A percentile compares a stretch with the other conserved stretches of the same genome.
Conservation (phyloP, 2,113 vertebrate genomes). For the Fulica atra region DNA sequence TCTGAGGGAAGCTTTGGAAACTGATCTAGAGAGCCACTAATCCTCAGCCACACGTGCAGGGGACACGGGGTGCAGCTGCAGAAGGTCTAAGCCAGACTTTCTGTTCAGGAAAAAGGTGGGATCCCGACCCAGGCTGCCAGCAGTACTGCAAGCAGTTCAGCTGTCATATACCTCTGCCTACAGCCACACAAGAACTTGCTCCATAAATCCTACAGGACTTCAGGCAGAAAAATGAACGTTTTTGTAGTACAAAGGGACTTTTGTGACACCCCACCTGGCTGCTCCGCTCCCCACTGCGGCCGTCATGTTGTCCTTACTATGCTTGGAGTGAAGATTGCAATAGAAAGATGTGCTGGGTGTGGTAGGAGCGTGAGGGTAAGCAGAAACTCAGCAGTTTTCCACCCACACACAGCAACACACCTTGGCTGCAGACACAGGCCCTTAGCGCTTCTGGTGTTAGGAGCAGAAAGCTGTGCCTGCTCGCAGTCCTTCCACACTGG, state of each 20-base stretch:
- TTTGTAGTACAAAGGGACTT: neutral
- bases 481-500: neutral
- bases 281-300: neutral
- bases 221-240: neutral
- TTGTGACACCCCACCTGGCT: neutral
- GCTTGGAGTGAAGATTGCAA: neutral
- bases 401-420: neutral
- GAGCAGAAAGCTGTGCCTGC: neutral
- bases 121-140: neutral
- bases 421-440: neutral
- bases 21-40: neutral
- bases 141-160: neutral
- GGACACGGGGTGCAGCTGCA: neutral
- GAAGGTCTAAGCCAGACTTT: neutral
- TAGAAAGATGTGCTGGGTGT: neutral
- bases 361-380: neutral
- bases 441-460: neutral
- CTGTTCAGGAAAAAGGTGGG: neutral
- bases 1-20: too few relatives aligned
- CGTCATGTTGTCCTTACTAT: neutral
- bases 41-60: accelerated
- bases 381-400: neutral
- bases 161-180: neutral
- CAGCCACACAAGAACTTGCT: neutral
- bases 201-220: neutral